These are phyloP conservation scores for Alca torda DNA, from an alignment of 2,797 vertebrate genomes.

Conservation along the genomic window DNA sequence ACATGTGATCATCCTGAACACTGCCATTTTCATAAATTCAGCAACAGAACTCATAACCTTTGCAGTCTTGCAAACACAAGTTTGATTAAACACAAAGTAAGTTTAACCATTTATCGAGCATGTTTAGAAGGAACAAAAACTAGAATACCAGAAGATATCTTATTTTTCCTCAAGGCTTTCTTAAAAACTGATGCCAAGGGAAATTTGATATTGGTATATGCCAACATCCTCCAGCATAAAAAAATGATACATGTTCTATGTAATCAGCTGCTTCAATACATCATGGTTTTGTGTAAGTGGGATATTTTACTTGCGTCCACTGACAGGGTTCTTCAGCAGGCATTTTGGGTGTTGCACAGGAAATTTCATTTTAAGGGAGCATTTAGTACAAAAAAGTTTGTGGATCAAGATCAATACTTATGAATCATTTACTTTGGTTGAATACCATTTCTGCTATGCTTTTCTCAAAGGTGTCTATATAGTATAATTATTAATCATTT, in stretches of 20 bases:
- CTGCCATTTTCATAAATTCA: background rate
- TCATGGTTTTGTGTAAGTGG: background rate
- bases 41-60: background rate
- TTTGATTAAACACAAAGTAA: background rate
- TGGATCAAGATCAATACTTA: background rate
- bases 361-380: background rate
- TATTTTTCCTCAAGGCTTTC: background rate
- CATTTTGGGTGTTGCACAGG: background rate
- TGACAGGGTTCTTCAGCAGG: background rate
- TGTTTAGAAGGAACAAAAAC: background rate
- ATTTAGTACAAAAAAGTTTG: background rate
- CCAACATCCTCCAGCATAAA: background rate
- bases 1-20: background rate
- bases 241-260: background rate
- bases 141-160: background rate
- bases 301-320: background rate
- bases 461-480: background rate
- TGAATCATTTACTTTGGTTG: background rate
- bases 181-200: background rate
- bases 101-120: background rate
- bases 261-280: background rate
- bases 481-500: background rate
- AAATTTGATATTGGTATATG: background rate
- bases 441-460: background rate
- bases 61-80: background rate